Evolutionary conservation across 2,113 vertebrate species (phyloP).

Genomic region (Empidonax alnorum): DNA sequence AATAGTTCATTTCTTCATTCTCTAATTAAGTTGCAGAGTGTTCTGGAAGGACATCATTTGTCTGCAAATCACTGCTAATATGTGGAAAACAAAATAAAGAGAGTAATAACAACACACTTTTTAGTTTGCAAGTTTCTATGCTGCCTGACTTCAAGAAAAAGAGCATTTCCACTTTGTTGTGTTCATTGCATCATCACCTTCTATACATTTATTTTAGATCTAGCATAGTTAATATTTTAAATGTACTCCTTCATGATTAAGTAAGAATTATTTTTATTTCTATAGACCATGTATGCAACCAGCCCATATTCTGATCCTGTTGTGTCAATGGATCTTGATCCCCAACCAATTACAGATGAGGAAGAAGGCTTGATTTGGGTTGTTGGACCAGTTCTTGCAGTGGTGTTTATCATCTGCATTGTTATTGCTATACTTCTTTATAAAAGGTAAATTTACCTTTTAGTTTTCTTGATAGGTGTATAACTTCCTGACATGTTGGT

Average conservation of each 20-base stretch:
- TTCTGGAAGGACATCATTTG: not conserved
- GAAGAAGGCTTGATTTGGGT: conserved; percentile 99
- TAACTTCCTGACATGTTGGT: not conserved
- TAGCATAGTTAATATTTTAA: not conserved
- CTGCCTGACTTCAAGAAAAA: not conserved
- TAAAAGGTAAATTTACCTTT: conserved; percentile 88
- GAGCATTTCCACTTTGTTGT: not conserved
- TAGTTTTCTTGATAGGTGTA: not conserved
- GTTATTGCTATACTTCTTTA: conserved; percentile 99
- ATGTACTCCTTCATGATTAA: not conserved
- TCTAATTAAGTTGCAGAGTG: not conserved
- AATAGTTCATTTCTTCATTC: not conserved
- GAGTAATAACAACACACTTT: not conserved
- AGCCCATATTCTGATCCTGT: conserved; percentile 97
- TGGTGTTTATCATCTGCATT: conserved; percentile 99
- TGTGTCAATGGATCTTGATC: conserved; percentile 93
- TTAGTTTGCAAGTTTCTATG: not conserved
- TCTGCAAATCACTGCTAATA: not conserved
- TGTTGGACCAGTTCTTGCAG: conserved; percentile 96
- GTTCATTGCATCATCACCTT: not conserved
- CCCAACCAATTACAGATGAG: conserved; percentile 97
- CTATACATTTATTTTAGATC: not conserved
- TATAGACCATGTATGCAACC: conserved; percentile 95
- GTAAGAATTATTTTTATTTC: conserved; percentile 14
- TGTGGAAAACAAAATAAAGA: not conserved